Evolutionary conservation across 2,113 vertebrate species (phyloP).

Genomic region (Phrynosoma blainvillii): DNA sequence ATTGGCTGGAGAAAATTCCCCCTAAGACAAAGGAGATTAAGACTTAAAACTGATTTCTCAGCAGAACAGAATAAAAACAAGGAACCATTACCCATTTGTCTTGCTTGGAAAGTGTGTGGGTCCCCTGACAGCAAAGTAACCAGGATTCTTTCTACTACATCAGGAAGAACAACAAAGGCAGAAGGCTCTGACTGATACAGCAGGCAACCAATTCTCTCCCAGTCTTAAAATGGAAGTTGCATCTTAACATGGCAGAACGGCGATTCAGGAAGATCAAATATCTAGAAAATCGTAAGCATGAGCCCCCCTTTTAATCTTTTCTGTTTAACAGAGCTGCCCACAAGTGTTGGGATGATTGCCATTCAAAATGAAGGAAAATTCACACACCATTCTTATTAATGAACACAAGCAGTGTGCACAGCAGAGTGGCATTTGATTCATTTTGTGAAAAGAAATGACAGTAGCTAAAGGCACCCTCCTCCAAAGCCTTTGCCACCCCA

Average conservation of each 20-base stretch:
- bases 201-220: neutral
- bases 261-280: neutral
- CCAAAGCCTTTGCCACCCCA: neutral
- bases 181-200: neutral
- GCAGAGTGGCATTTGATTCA: neutral
- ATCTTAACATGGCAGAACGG: neutral
- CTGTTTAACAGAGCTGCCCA: neutral
- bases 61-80: neutral
- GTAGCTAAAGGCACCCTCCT: neutral
- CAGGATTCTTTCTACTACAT: neutral
- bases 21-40: neutral
- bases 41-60: neutral
- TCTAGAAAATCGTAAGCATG: neutral
- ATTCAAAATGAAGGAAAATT: slow-evolving; percentile 3
- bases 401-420: slow-evolving; percentile 28
- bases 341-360: neutral
- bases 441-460: slow-evolving; percentile 44
- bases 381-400: slow-evolving; percentile 4
- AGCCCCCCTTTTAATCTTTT: neutral
- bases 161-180: neutral
- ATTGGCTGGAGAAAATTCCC: neutral
- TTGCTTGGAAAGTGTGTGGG: neutral
- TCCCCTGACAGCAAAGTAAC: neutral
- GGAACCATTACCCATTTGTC: neutral
- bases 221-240: neutral